phyloP scores from a whole-genome alignment of 2,888 invertebrate species.

The Euzophera pinguis region DNA sequence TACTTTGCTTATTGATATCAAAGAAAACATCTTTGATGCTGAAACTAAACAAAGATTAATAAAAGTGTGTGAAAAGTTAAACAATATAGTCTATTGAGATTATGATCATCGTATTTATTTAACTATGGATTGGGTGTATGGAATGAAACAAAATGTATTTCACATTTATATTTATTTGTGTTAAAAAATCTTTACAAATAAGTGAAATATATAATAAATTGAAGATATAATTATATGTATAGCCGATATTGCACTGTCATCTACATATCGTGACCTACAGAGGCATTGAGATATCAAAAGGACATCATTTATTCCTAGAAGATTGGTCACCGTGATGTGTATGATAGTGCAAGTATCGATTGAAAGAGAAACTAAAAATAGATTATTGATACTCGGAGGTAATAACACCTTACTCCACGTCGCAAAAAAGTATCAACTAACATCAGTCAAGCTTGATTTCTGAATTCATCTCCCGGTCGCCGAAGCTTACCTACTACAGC shows the following conservation, averaged over 20 bases:
- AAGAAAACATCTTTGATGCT: slow-evolving; percentile 38
- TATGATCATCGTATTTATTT: slow-evolving; percentile 20
- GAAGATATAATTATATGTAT: slow-evolving; percentile 67
- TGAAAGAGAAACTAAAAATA: slow-evolving; percentile 61
- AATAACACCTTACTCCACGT: slow-evolving; percentile 72
- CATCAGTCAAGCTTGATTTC: slow-evolving; percentile 64
- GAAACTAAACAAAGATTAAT: slow-evolving; percentile 45
- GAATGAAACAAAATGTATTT: slow-evolving; percentile 63
- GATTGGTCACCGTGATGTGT: neutral
- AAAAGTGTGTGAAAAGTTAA: slow-evolving; percentile 45
- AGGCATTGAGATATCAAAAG: slow-evolving; percentile 21
- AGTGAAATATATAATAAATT: slow-evolving; percentile 73
- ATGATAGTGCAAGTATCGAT: slow-evolving; percentile 48
- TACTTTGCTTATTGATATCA: slow-evolving; percentile 36
- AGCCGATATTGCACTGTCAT: slow-evolving; percentile 53
- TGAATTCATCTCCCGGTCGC: slow-evolving; percentile 42
- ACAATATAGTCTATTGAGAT: slow-evolving; percentile 43
- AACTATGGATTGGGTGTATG: slow-evolving; percentile 10
- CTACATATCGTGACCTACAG: slow-evolving; percentile 20
- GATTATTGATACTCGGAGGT: slow-evolving; percentile 79
- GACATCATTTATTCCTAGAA: neutral
- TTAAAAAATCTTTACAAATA: slow-evolving; percentile 79
- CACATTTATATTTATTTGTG: slow-evolving; percentile 79
- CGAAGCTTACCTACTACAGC: slow-evolving; percentile 40
- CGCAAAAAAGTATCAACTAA: slow-evolving; percentile 69